Conservation (phyloP, 1,140 invertebrate genomes). For the Neomicropteryx cornuta region DNA sequence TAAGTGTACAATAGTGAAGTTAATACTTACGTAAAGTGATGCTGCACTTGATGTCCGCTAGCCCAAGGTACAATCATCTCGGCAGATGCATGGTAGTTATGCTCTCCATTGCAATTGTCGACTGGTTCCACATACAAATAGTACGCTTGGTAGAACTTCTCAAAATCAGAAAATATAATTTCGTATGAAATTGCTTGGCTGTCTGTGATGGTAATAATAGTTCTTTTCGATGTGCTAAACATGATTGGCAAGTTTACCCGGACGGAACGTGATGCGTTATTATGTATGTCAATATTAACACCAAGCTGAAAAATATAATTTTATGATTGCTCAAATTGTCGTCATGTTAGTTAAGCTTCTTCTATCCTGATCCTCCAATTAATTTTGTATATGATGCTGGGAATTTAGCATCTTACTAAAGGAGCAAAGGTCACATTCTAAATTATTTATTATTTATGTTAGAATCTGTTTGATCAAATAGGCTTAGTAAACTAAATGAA, state of each 20-base stretch:
- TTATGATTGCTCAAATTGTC: too few species aligned
- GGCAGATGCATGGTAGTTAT: conserved; percentile 42
- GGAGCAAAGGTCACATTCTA: too few species aligned
- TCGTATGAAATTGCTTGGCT: too few species aligned
- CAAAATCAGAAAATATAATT: conserved; percentile 41
- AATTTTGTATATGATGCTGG: too few species aligned
- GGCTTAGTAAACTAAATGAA: too few species aligned
- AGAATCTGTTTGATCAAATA: too few species aligned
- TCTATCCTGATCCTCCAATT: too few species aligned
- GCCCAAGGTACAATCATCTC: conserved; percentile 54
- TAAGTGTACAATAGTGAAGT: background rate
- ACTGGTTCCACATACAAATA: conserved; percentile 42
- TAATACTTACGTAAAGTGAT: conserved; percentile 45
- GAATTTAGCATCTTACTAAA: too few species aligned
- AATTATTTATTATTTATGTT: too few species aligned
- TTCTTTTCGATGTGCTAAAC: conserved; percentile 36
- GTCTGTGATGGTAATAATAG: too few species aligned
- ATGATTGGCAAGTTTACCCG: conserved; percentile 37
- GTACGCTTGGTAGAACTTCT: conserved; percentile 47
- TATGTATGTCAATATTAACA: conserved; percentile 54
- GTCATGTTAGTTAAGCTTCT: too few species aligned
- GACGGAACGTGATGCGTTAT: conserved; percentile 40
- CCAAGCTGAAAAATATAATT: conserved; percentile 36
- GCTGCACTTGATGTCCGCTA: conserved; percentile 43
- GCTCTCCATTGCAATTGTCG: conserved; percentile 26